Evolutionary conservation across 30 jellyfish, hydroid and myxozoan species (phyloP).

Genomic region (Sanderia malayensis): DNA sequence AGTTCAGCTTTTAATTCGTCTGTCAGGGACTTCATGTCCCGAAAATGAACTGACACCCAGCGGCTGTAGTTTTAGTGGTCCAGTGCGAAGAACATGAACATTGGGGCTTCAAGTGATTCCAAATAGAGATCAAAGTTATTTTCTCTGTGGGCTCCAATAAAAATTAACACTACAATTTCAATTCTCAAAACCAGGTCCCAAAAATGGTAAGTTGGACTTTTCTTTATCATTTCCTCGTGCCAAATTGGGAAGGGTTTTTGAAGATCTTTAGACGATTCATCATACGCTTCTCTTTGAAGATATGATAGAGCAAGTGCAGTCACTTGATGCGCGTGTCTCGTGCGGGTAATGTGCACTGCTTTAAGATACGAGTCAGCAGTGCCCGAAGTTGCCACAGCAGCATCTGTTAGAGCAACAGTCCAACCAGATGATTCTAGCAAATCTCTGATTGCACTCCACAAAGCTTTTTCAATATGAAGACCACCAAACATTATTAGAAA

Average conservation of each 20-base stretch:
- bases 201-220: not conserved
- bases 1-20: not conserved
- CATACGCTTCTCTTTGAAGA: slow-evolving; percentile 3
- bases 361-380: slow-evolving; percentile 41
- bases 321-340: slow-evolving; percentile 55
- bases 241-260: too few species aligned
- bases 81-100: slow-evolving; percentile 17
- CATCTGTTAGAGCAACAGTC: slow-evolving; percentile 22
- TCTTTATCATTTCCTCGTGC: not conserved
- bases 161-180: not conserved
- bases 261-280: not conserved
- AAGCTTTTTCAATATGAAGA: slow-evolving; percentile 52
- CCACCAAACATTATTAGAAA: slow-evolving; percentile 48
- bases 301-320: slow-evolving; percentile 16
- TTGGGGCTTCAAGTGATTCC: not conserved
- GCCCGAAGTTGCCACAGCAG: slow-evolving; percentile 44
- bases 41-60: slow-evolving; percentile 54
- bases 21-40: slow-evolving; percentile 37
- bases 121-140: not conserved
- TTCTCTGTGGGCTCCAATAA: slow-evolving; percentile 18
- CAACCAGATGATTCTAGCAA: slow-evolving; percentile 54
- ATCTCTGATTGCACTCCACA: slow-evolving; percentile 8
- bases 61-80: slow-evolving; percentile 9
- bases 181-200: not conserved
- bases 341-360: slow-evolving; percentile 43